phyloP scores from a whole-genome alignment of 2,888 invertebrate genomes.

The Erebia palarica region DNA sequence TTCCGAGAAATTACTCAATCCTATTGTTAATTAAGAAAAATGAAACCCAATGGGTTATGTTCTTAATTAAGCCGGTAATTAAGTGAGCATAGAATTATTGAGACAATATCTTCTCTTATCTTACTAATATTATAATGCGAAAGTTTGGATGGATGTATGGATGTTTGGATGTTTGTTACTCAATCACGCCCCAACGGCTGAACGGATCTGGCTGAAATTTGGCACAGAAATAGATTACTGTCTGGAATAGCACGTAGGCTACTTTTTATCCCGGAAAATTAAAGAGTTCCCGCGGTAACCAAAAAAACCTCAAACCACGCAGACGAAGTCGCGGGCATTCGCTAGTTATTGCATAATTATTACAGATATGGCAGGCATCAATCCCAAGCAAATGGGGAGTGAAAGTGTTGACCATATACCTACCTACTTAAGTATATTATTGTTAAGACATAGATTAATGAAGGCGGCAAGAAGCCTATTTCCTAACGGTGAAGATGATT shows the following conservation, averaged over 20 bases:
- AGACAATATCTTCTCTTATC: too few species aligned
- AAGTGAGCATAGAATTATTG: slow-evolving; percentile 33
- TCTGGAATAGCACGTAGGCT: too few species aligned
- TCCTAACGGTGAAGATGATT: slow-evolving; percentile 36
- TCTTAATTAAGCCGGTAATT: slow-evolving; percentile 6
- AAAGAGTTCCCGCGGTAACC: too few species aligned
- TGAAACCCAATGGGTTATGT: slow-evolving; percentile 18
- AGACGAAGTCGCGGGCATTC: too few species aligned
- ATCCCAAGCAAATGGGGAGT: slow-evolving; percentile 41
- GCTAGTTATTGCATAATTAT: slow-evolving; percentile 41
- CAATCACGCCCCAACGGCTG: too few species aligned
- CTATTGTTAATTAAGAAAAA: slow-evolving; percentile 18
- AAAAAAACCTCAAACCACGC: too few species aligned
- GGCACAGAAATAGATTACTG: too few species aligned
- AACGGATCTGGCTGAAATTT: too few species aligned
- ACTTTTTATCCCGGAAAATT: too few species aligned
- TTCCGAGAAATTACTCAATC: background rate
- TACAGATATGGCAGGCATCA: slow-evolving; percentile 42
- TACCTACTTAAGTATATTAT: background rate
- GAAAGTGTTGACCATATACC: slow-evolving; percentile 43
- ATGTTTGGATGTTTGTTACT: too few species aligned
- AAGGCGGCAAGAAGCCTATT: slow-evolving; percentile 30
- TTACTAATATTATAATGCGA: too few species aligned
- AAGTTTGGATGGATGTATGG: too few species aligned
- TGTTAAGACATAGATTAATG: slow-evolving; percentile 42